A percentile compares a stretch with the other conserved stretches of the same genome.
phyloP scores from a whole-genome alignment of 2,797 vertebrate species.

The Diceros bicornis region DNA sequence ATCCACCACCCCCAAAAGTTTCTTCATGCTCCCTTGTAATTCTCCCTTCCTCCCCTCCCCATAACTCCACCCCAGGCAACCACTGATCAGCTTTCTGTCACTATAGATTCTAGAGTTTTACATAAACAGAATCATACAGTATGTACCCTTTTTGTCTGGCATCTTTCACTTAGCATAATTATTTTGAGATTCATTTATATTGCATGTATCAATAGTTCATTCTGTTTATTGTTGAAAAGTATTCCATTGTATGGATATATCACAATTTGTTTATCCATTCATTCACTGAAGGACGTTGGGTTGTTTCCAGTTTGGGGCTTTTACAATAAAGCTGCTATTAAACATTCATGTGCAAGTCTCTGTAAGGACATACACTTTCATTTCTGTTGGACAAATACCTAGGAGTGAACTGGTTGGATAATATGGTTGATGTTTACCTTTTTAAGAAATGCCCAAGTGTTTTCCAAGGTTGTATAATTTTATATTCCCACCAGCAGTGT shows the following conservation, averaged over 20 bases:
- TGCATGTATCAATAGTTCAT: background rate
- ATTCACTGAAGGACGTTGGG: background rate
- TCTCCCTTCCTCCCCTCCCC: fast-evolving
- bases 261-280: background rate
- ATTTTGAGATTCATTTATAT: background rate
- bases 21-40: background rate
- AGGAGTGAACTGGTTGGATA: background rate
- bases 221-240: background rate
- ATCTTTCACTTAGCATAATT: background rate
- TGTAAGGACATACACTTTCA: background rate
- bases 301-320: background rate
- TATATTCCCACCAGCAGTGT: background rate
- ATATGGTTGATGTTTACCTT: background rate
- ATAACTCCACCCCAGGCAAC: too few relatives aligned
- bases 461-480: background rate
- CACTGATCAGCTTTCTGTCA: background rate
- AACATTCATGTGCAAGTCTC: background rate
- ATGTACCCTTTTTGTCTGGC: background rate
- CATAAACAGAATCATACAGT: background rate
- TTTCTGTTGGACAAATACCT: background rate
- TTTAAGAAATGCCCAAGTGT: background rate
- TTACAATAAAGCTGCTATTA: background rate
- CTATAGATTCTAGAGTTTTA: background rate
- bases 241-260: background rate
- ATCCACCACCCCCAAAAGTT: too few relatives aligned